These are phyloP conservation scores for Netelia melanura DNA, from an alignment of 2,888 invertebrate species.

Conservation along the genomic window DNA sequence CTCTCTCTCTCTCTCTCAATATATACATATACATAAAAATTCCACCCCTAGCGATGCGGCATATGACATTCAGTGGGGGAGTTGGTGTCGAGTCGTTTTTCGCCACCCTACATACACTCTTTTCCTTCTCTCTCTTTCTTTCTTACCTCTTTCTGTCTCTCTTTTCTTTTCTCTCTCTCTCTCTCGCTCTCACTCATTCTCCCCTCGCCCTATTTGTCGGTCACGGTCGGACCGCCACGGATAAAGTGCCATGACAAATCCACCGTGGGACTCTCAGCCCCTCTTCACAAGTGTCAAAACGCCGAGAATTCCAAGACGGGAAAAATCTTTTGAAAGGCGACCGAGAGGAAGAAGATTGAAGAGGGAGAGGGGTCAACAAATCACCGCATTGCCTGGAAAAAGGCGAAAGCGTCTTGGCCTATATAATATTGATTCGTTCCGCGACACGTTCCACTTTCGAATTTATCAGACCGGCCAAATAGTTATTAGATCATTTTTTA, in stretches of 20 bases:
- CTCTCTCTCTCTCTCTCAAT: neutral
- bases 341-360: constrained; percentile 7
- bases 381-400: neutral
- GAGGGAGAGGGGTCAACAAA: constrained; percentile 21
- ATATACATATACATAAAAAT: neutral
- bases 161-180: neutral
- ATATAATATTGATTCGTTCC: constrained; percentile 10
- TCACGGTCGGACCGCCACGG: constrained; percentile 27
- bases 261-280: constrained; percentile 16
- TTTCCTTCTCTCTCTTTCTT: neutral
- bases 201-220: constrained; percentile 26
- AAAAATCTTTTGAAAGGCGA: neutral
- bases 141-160: no score
- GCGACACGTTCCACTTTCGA: neutral
- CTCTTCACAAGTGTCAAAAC: constrained; percentile 14
- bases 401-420: neutral
- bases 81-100: constrained; percentile 14
- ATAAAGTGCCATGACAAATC: constrained; percentile 49
- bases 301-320: constrained; percentile 4
- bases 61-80: constrained; percentile 10
- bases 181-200: no score
- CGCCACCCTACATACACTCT: neutral
- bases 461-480: neutral
- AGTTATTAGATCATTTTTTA: no score
- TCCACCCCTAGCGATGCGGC: neutral